Percentiles rank a stretch among this genome's conserved stretches.
phyloP scores from a whole-genome alignment of 2,113 vertebrate genomes.

The Mandrillus leucophaeus region DNA sequence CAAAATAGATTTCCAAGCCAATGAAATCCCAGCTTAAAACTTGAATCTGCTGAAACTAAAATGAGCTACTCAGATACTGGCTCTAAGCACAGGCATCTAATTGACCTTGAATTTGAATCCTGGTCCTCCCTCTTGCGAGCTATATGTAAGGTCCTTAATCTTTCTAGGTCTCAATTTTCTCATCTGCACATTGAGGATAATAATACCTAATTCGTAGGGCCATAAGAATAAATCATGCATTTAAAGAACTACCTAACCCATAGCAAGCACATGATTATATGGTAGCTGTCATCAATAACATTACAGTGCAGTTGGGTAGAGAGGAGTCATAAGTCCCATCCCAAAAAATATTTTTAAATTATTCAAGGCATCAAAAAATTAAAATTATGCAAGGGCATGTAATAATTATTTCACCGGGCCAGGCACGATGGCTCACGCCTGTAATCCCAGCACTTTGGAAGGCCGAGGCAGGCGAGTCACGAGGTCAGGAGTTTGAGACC shows the following conservation, averaged over 20 bases:
- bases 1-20: neutral
- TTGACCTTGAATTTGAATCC: slow-evolving; percentile 8
- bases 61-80: neutral
- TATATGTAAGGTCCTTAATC: neutral
- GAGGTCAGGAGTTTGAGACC: no score
- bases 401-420: neutral
- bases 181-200: neutral
- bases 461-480: no score
- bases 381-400: neutral
- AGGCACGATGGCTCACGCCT: no score
- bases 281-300: neutral
- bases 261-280: neutral
- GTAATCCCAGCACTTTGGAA: no score
- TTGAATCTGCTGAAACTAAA: neutral
- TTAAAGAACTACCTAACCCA: neutral
- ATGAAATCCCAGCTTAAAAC: neutral
- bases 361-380: neutral
- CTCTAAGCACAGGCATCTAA: neutral
- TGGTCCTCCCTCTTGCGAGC: neutral
- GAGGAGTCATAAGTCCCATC: neutral
- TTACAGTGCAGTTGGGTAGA: neutral
- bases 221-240: neutral
- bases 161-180: neutral
- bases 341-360: neutral
- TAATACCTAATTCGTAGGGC: neutral